Base-by-base conservation (phyloP, 2,113 vertebrate genomes). In the Aptenodytes forsteri region DNA sequence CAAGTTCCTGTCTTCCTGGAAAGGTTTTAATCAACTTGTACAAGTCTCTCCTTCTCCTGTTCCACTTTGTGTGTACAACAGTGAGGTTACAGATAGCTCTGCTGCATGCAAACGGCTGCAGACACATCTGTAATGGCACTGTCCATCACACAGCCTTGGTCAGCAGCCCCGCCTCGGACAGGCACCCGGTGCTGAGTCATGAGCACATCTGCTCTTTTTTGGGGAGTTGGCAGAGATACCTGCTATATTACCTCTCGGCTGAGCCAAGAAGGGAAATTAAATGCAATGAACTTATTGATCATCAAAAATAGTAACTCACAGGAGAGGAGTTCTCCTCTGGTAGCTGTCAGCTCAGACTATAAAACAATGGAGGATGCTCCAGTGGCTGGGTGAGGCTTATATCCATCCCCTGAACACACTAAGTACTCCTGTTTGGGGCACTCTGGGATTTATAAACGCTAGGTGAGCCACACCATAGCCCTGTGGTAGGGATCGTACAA, bases 211-310 rank as follows among this genome's bases (percentile, higher is more conserved):
- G 83, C 40, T 92, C 56, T 66, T 70, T 65, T 38, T 30, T 13
- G 78, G 73, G 66, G 40, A 75, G 36, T 13, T 93, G 84, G 81
- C 81, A 85, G 62, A 65, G 56, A 42, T 38, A 49, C 32, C 73
- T 79, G 89, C 88, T 81, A 40, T 69, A 14, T 65, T 77, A 58
- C 44, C 84, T 93, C 58, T 62, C 77, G 49, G 32, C 30, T 70
- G 62, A 85, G 93, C 30, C 66, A 85, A 82, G 42, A 78, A 82
- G 58, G 54, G 73, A 94, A 80, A 95, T 94, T 49, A 91, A 96
- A 96, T 27, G 40, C 58, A 69, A 70, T 80, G 77, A 97, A 67
- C 38, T 61, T 94, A 78, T 21, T 5, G 7, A 49, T 66, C 80
- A 73, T 92, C 66, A 95, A 46, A 95, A 87, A 76, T 2, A 83